Conservation (phyloP, 2,113 vertebrate genomes). For the Oreochromis spilurus region DNA sequence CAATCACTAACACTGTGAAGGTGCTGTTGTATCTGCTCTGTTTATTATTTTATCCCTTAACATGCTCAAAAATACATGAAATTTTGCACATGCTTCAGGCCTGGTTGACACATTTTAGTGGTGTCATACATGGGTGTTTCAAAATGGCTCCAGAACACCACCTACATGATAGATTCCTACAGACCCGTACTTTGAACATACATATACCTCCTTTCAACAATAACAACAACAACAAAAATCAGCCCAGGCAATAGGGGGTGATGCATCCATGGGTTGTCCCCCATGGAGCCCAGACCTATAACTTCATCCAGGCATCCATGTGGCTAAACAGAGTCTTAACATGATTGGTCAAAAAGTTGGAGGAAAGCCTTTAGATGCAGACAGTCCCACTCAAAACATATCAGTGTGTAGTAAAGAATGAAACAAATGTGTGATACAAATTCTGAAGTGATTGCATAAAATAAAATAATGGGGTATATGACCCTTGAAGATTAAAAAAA, state of each 20-base stretch:
- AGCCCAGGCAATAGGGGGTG: too few relatives aligned
- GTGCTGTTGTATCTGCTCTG: background rate
- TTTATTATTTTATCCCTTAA: background rate
- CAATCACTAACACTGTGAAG: background rate
- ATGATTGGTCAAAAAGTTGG: too few relatives aligned
- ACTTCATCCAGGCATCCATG: too few relatives aligned
- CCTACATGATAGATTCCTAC: background rate
- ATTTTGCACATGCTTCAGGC: background rate
- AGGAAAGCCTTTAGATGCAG: background rate
- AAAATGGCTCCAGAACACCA: background rate
- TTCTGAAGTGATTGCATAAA: accelerated
- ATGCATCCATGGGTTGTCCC: too few relatives aligned
- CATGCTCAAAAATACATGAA: background rate
- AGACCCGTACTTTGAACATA: background rate
- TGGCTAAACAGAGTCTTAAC: accelerated
- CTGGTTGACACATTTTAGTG: background rate
- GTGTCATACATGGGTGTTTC: background rate
- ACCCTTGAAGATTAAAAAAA: too few relatives aligned
- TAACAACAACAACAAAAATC: background rate
- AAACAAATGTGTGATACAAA: too few relatives aligned
- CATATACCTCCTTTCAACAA: background rate
- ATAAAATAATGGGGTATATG: too few relatives aligned
- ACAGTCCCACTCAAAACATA: background rate
- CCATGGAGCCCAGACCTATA: too few relatives aligned
- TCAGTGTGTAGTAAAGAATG: too few relatives aligned